Evolutionary conservation across 2,797 vertebrate species (phyloP).

Genomic region (Manis javanica): DNA sequence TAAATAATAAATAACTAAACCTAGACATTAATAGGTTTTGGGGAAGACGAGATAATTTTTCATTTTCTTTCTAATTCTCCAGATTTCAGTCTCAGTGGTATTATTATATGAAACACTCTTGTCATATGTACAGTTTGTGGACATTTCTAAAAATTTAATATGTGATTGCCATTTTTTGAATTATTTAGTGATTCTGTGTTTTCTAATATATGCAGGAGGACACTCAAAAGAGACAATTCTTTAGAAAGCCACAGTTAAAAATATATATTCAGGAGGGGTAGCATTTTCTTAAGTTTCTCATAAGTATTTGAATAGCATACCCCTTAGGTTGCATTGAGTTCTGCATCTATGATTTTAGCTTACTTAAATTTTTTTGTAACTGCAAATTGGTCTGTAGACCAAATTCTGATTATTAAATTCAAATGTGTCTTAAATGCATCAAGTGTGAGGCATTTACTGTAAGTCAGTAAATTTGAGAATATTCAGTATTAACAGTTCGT

Average conservation of each 20-base stretch:
- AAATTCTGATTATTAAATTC: slow-evolving; percentile 24
- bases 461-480: slow-evolving; percentile 29
- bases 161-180: not conserved
- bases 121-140: not conserved
- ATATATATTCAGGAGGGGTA: not conserved
- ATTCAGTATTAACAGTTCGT: slow-evolving; percentile 12
- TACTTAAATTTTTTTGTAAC: not conserved
- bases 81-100: not conserved
- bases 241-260: slow-evolving; percentile 14
- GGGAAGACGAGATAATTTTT: not conserved
- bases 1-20: not conserved
- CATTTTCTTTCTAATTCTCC: not conserved
- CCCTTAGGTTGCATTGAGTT: not conserved
- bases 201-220: not conserved
- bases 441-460: not conserved
- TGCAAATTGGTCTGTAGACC: not conserved
- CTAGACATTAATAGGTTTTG: not conserved
- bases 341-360: not conserved
- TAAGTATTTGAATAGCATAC: not conserved
- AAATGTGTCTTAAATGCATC: slow-evolving; percentile 40
- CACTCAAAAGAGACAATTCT: not conserved
- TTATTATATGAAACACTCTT: not conserved
- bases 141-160: not conserved
- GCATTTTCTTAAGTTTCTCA: not conserved
- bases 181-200: not conserved